Evolutionary conservation across 2,797 vertebrate species (phyloP), one percentile per base, ranked within the genome.

Genomic region (Odontamblyopus rebecca): DNA sequence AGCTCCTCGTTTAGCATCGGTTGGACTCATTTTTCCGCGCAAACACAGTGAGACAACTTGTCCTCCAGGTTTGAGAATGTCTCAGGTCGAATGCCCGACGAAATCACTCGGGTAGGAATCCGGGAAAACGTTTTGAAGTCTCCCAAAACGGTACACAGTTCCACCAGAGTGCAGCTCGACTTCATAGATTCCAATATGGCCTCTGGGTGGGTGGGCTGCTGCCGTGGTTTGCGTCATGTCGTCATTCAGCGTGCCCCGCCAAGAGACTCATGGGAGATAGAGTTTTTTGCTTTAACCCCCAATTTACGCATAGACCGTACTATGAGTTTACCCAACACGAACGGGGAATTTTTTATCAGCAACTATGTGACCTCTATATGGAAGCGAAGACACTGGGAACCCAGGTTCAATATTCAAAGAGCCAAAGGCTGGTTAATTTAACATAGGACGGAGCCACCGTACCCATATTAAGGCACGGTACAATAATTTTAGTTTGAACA

Each of bases 141-240:
- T 89, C 87, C 80, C 80, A 86, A 89, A 84, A 88, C 85, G 82
- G 80, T 85, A 86, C 88, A 82, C 90, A 83, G 84, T 83, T 79
- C 86, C 91, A 93, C 89, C 90, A 92, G 91, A 94, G 93, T 89
- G 93, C 89, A 93, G 94, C 89, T 94, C 93, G 95, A 96, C 95
- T 95, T 96, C 93, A 96, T 90, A 88, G 93, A 92, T 90, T 96
- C 95, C 97, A 98, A 98, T 96, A 98, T 98, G 97, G 97, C 97
- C 94, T 74, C 90, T 77, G 63, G 71, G 76, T 81, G 83, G 76
- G 70, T 82, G 83, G 76, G 70, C 73, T 78, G 84, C 95, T 93
- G 88, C 94, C 67, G 56, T 69, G 67, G 93, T 82, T 91, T 93
- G 93, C 95, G 95, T 93, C 76, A 68, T 54, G 69, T 83, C 88